phyloP scores from a whole-genome alignment of 1,140 invertebrate species.

The Drosophila nebulosa region DNA sequence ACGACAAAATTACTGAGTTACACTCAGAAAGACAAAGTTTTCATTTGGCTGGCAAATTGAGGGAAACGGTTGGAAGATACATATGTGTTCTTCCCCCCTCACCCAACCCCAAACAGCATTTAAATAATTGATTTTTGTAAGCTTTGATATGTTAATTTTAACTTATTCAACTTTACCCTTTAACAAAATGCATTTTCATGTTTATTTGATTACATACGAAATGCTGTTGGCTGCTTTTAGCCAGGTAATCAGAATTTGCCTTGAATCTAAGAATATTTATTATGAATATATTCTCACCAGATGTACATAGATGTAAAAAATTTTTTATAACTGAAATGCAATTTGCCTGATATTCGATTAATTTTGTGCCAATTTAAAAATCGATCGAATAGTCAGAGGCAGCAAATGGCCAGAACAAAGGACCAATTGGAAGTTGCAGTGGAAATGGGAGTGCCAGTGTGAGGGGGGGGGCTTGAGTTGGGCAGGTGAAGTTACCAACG shows the following conservation, averaged over 20 bases:
- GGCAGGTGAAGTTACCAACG: background rate
- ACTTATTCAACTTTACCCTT: background rate
- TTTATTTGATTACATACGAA: background rate
- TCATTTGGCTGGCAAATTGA: background rate
- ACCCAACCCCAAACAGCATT: too few species aligned
- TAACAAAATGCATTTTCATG: background rate
- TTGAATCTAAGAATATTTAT: too few species aligned
- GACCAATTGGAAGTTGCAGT: constrained; percentile 16
- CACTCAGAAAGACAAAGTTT: background rate
- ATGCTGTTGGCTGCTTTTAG: background rate
- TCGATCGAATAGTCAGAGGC: constrained; percentile 48
- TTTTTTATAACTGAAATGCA: background rate
- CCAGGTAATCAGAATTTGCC: too few species aligned
- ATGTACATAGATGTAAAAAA: background rate
- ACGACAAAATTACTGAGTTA: too few species aligned
- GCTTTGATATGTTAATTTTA: background rate
- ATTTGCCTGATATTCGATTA: constrained; percentile 31
- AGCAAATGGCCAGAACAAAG: background rate
- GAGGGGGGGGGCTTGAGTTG: too few species aligned
- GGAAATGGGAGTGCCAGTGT: background rate
- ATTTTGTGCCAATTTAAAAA: constrained; percentile 61
- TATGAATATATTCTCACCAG: too few species aligned
- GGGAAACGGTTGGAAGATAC: background rate
- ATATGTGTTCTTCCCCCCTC: background rate
- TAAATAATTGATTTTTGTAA: constrained; percentile 63